Percentiles rank a stretch among this genome's conserved stretches.
Conservation (phyloP, 1,140 invertebrate species). For the Cydia amplana region DNA sequence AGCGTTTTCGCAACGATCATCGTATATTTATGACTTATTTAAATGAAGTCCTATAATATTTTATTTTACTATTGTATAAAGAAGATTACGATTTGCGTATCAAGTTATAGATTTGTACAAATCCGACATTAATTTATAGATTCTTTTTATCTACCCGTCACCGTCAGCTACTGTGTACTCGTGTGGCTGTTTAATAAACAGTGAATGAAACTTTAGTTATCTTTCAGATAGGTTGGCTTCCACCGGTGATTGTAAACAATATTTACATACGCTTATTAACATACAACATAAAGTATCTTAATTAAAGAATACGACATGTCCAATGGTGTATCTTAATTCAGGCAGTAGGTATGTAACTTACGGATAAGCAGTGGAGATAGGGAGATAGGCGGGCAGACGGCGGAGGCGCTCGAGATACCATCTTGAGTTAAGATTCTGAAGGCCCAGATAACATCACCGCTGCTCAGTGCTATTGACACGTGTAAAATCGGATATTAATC, state of each 20-base stretch:
- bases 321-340: slow-evolving; percentile 49
- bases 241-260: slow-evolving; percentile 36
- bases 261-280: slow-evolving; percentile 33
- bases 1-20: neutral
- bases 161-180: slow-evolving; percentile 7
- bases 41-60: neutral
- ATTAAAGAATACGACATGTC: slow-evolving; percentile 42
- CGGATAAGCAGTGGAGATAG: slow-evolving; percentile 39
- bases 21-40: slow-evolving; percentile 1
- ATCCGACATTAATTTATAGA: neutral
- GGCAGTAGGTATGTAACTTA: slow-evolving; percentile 47
- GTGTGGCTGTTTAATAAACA: slow-evolving; percentile 33
- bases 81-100: neutral
- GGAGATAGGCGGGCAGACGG: slow-evolving; percentile 44
- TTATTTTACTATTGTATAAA: neutral
- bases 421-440: slow-evolving; percentile 39
- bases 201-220: slow-evolving; percentile 31
- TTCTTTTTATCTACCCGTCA: neutral
- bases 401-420: slow-evolving; percentile 46
- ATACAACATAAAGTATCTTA: slow-evolving; percentile 36
- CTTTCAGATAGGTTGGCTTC: slow-evolving; percentile 35
- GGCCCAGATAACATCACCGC: slow-evolving; percentile 46
- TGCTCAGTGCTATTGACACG: slow-evolving; percentile 46
- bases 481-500: slow-evolving; percentile 60
- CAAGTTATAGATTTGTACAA: neutral